These are phyloP conservation scores for Lophius americanus DNA, from an alignment of 2,797 vertebrate species.

Conservation along the genomic window DNA sequence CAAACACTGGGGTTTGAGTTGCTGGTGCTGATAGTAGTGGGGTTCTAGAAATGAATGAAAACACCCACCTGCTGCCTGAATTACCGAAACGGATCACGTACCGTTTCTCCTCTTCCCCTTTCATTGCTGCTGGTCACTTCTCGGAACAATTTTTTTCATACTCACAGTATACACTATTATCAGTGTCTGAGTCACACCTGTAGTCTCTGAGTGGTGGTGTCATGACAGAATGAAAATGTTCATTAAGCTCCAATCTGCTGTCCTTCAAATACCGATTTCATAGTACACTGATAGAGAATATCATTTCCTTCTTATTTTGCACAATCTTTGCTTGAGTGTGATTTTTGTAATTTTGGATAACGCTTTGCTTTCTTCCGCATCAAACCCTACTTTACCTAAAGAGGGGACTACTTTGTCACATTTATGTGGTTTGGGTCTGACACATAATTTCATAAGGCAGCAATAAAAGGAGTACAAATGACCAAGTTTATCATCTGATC, in stretches of 20 bases:
- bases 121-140: background rate
- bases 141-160: slow-evolving; percentile 1
- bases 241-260: background rate
- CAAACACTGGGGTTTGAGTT: slow-evolving; percentile 27
- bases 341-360: too few relatives aligned
- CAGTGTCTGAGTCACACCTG: slow-evolving; percentile 9
- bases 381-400: too few relatives aligned
- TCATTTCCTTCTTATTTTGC: too few relatives aligned
- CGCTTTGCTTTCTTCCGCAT: too few relatives aligned
- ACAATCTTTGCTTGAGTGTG: too few relatives aligned
- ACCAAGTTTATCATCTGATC: too few relatives aligned
- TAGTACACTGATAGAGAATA: background rate
- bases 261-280: slow-evolving; percentile 28
- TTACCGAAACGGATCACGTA: slow-evolving; percentile 52
- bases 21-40: background rate
- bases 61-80: slow-evolving; percentile 54
- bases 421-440: too few relatives aligned
- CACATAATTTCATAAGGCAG: too few relatives aligned
- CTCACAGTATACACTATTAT: slow-evolving; percentile 2
- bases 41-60: slow-evolving; percentile 31
- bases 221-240: slow-evolving; percentile 5
- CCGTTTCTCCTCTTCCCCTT: background rate
- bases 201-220: slow-evolving; percentile 23
- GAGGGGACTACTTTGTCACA: too few relatives aligned
- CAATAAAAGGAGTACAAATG: too few relatives aligned